Conservation (phyloP, 2,888 invertebrate genomes). For the Cheilosia variabilis region DNA sequence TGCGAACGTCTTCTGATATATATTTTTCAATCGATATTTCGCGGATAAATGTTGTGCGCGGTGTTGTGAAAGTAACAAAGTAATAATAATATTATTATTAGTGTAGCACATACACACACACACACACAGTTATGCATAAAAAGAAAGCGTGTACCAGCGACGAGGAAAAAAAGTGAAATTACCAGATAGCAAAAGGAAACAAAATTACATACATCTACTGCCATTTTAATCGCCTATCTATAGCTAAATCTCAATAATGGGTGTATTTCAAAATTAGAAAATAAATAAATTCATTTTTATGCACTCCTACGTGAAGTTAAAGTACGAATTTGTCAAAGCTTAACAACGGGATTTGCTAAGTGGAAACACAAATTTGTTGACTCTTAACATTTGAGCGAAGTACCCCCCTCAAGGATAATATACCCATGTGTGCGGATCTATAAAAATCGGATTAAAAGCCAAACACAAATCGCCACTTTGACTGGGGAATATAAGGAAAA, state of each 20-base stretch:
- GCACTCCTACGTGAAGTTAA: not conserved
- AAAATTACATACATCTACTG: conserved; percentile 22
- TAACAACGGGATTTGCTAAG: conserved; percentile 51
- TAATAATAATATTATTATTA: conserved; percentile 52
- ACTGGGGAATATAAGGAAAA: conserved; percentile 8
- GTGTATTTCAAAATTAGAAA: conserved; percentile 20
- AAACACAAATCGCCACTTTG: conserved; percentile 4
- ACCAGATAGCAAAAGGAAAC: conserved; percentile 64
- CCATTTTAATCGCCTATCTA: conserved; percentile 21
- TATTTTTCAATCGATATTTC: conserved; percentile 41
- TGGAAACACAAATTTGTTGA: conserved; percentile 60
- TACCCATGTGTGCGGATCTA: conserved; percentile 1
- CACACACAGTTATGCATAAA: conserved; percentile 28
- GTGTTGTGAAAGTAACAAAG: conserved; percentile 72
- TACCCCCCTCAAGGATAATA: conserved; percentile 30
- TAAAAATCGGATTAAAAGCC: conserved; percentile 46
- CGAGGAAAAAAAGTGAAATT: conserved; percentile 77
- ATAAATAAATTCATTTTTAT: not conserved
- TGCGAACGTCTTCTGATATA: conserved; percentile 1
- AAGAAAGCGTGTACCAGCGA: conserved; percentile 62
- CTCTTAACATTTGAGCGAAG: conserved; percentile 49
- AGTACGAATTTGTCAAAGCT: conserved; percentile 19
- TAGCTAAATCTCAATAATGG: conserved; percentile 30
- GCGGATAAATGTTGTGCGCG: conserved; percentile 55
- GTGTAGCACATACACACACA: conserved; percentile 53